Evolutionary conservation across 2,797 vertebrate species (phyloP).

Genomic region (Apogon hyalosoma): DNA sequence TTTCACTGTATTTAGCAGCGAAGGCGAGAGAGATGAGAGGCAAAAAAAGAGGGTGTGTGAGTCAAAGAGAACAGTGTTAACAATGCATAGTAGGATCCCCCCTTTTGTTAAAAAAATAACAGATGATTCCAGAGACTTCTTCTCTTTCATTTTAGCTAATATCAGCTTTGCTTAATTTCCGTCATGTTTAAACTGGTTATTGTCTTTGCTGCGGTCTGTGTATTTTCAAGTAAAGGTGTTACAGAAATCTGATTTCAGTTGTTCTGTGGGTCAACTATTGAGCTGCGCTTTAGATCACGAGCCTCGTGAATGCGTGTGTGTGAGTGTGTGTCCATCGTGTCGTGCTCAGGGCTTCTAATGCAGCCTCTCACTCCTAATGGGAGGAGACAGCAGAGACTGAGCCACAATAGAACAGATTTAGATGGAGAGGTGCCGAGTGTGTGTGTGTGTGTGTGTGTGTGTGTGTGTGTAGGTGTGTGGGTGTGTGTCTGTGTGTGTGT

Average conservation of each 20-base stretch:
- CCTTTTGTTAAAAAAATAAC: not conserved
- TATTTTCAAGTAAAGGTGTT: not conserved
- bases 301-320: constrained; percentile 5
- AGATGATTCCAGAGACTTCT: not conserved
- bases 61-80: not conserved
- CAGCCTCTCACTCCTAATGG: constrained; percentile 71
- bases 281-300: constrained; percentile 26
- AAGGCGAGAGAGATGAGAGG: not conserved
- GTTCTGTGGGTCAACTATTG: constrained; percentile 28
- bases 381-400: constrained; percentile 77
- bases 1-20: not conserved
- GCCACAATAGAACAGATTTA: constrained; percentile 87
- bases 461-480: no score
- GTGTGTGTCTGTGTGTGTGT: no score
- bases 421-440: constrained; percentile 75
- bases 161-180: not conserved
- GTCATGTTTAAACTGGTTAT: not conserved
- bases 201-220: constrained; percentile 2
- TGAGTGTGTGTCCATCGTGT: constrained; percentile 31
- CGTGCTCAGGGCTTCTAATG: constrained; percentile 67
- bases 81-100: not conserved
- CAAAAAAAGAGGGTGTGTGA: not conserved
- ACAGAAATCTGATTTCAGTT: constrained; percentile 5
- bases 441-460: constrained; percentile 23
- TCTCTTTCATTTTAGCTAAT: not conserved